Percentiles rank a stretch among this genome's conserved stretches.
phyloP scores from a whole-genome alignment of 1,140 invertebrate genomes.

The Triops cancriformis region DNA sequence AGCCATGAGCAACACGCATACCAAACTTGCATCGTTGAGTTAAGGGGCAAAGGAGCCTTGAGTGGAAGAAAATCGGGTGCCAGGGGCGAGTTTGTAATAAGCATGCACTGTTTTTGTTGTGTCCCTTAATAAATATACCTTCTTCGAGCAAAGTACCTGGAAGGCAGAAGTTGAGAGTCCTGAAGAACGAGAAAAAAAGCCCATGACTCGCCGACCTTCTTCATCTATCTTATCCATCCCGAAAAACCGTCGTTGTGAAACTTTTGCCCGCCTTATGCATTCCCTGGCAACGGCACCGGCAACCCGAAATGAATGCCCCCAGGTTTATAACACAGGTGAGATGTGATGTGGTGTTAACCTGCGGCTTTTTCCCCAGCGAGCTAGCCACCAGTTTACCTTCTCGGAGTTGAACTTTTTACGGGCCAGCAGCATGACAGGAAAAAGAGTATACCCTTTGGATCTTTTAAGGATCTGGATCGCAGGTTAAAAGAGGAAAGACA shows the following conservation, averaged over 20 bases:
- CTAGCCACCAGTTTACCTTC: background rate
- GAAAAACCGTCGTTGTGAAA: background rate
- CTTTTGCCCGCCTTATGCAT: conserved; percentile 7
- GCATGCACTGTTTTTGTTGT: background rate
- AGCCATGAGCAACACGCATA: conserved; percentile 9
- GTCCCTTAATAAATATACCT: conserved; percentile 11
- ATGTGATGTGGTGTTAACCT: conserved; percentile 14
- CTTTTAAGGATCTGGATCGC: background rate
- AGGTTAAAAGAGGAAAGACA: background rate
- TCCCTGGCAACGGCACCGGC: background rate
- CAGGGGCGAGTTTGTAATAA: background rate
- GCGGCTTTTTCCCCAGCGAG: background rate
- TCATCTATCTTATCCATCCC: conserved; percentile 5
- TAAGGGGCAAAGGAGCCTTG: background rate
- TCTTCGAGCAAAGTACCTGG: background rate
- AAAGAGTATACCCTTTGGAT: background rate
- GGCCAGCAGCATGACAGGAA: background rate
- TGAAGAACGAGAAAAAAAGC: background rate
- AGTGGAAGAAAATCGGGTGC: background rate
- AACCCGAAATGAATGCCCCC: background rate
- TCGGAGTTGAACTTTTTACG: background rate
- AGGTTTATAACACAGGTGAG: background rate
- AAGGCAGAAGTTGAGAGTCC: background rate
- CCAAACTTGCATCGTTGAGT: background rate
- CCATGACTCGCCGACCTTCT: conserved; percentile 9